Base-by-base conservation (phyloP, 2,888 invertebrate species). In the Urechis unicinctus region DNA sequence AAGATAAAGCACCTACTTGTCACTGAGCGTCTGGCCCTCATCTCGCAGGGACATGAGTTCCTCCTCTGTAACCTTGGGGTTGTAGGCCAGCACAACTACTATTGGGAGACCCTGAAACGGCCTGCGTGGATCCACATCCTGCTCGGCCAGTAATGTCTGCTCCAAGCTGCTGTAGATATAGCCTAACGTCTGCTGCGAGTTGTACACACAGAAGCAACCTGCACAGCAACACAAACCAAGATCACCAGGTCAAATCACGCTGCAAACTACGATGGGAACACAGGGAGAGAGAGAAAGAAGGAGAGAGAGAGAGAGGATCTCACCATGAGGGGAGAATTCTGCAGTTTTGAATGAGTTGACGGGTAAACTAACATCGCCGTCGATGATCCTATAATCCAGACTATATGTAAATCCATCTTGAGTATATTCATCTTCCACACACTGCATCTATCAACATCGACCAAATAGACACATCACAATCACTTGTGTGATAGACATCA, bases 161-260 rank as follows among this genome's bases (percentile, higher is more conserved):
- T 94, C 91, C 63, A 96, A 83, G 76, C 91, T 91, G 57, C 89
- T 88, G 65, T 91, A 84, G 51, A 96, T 87, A 75, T 91, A 94
- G 72, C 94, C 92, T 71, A 95, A 89, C 0, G 92, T 89, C 70
- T 90, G 88, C 67, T 88, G 88, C 70, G 92, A 91, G 69, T 91
- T 89, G 78, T 89, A 96, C 45, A 81, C 78, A 71, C 81, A 82
- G 57, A 82, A 71, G 67, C 80, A 80, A 59, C 80, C 81, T 81
- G 71, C 21, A 68, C 64, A 49, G 57, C 43, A 36, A 43, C 29
- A 49, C 13, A 13, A 6, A 49, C 6, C 17, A 25, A 21, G 9
- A 21, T 45, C 6, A 21, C 6, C 13, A 9, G 22, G 6, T 21
- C 21, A 45, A 45, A 17, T 45, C 6, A 9, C 6, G 45, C 13